Percentiles rank a stretch among this genome's conserved stretches.
Conservation (phyloP, 2,888 invertebrate species). For the Geotrupes spiniger region DNA sequence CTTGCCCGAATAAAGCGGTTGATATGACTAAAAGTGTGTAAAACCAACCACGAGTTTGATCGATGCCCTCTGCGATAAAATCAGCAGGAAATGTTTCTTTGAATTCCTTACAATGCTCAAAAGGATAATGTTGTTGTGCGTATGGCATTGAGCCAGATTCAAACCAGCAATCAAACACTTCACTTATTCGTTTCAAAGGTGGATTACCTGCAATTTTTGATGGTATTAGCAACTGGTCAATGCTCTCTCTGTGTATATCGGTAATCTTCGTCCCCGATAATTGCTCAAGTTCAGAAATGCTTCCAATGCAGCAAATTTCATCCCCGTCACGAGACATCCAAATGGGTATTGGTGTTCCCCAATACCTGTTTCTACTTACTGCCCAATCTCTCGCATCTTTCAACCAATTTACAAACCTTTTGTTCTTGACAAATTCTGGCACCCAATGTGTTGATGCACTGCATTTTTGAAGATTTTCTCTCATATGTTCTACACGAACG, state of each 20-base stretch:
- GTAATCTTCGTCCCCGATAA: slow-evolving; percentile 78
- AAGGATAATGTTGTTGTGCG: slow-evolving; percentile 94
- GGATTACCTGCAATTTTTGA: slow-evolving; percentile 80
- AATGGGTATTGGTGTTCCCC: slow-evolving; percentile 98
- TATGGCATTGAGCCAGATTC: slow-evolving; percentile 99
- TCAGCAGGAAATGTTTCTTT: slow-evolving; percentile 94
- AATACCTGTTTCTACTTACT: slow-evolving; percentile 94
- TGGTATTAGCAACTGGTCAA: slow-evolving; percentile 91
- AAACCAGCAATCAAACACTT: slow-evolving; percentile 99
- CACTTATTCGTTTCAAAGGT: slow-evolving; percentile 78
- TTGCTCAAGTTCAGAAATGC: slow-evolving; percentile 84
- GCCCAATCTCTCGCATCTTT: slow-evolving; percentile 98
- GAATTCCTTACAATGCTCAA: slow-evolving; percentile 86
- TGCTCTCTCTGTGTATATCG: slow-evolving; percentile 92
- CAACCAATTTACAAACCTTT: slow-evolving; percentile 98
- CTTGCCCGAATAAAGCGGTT: slow-evolving; percentile 91
- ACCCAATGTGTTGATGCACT: slow-evolving; percentile 96
- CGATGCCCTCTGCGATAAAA: slow-evolving; percentile 99
- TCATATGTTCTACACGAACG: slow-evolving; percentile 89
- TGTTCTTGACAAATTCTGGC: slow-evolving; percentile 96
- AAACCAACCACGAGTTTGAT: slow-evolving; percentile 98
- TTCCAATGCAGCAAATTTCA: slow-evolving; percentile 94
- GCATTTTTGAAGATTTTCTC: slow-evolving; percentile 72
- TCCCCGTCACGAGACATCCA: slow-evolving; percentile 89
- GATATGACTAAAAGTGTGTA: slow-evolving; percentile 97